A percentile compares a stretch with the other conserved stretches of the same genome.
Conservation (phyloP, 2,797 vertebrate species). For the Cheirogaleus major region DNA sequence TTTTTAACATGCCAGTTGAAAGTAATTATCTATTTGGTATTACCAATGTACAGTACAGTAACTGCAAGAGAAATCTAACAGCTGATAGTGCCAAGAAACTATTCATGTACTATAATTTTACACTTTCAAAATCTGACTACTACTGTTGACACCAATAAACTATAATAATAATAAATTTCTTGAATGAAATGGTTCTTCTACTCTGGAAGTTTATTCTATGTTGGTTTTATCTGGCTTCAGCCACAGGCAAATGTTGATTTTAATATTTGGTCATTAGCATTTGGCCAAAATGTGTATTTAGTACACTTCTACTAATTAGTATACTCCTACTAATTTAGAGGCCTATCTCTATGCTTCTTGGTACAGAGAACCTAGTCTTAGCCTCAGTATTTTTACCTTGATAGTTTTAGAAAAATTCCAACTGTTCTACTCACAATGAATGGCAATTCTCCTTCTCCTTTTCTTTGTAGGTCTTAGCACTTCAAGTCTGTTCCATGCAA, state of each 20-base stretch:
- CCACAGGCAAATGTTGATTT: not conserved
- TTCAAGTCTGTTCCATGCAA: not conserved
- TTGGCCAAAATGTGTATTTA: not conserved
- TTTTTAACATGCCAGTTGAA: not conserved
- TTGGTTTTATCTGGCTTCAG: not conserved
- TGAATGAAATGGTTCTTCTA: not conserved
- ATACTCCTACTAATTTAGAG: not conserved
- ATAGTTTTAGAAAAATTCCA: constrained; percentile 19
- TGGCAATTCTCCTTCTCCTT: not conserved
- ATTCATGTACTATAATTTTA: not conserved
- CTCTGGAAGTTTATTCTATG: not conserved
- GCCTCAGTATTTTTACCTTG: not conserved
- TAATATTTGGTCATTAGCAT: not conserved
- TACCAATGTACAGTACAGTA: not conserved
- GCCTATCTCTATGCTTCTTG: not conserved
- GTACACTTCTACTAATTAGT: not conserved
- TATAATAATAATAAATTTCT: not conserved
- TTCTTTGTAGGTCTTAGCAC: not conserved
- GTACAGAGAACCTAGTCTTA: not conserved
- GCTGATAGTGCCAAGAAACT: not conserved
- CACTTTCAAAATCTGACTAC: not conserved
- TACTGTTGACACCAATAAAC: not conserved
- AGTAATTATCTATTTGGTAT: not conserved
- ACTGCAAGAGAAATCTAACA: constrained; percentile 1
- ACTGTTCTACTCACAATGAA: not conserved